Evolutionary conservation across 2,113 vertebrate genomes (phyloP).

Genomic region (Hippocampus barbouri): DNA sequence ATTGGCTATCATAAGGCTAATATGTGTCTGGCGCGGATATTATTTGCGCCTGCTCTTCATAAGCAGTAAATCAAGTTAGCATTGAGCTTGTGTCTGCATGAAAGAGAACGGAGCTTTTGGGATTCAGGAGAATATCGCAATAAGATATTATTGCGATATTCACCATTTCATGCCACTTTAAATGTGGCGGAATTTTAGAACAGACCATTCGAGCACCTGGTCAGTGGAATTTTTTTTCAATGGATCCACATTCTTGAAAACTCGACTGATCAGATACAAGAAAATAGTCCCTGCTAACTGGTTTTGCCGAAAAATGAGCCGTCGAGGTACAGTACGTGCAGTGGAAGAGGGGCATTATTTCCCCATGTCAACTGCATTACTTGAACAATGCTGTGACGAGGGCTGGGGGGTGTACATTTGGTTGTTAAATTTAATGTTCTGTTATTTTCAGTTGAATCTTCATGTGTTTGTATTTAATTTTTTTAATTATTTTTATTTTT

Average conservation of each 20-base stretch:
- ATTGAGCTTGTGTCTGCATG: slow-evolving; percentile 48
- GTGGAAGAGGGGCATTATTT: no score
- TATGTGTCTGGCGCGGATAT: slow-evolving; percentile 57
- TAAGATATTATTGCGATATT: slow-evolving; percentile 20
- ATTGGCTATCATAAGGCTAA: slow-evolving; percentile 63
- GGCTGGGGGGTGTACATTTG: no score
- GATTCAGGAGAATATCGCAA: slow-evolving; percentile 19
- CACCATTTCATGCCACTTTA: slow-evolving; percentile 15
- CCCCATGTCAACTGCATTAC: no score
- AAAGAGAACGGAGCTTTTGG: slow-evolving; percentile 36
- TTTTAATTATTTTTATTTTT: no score
- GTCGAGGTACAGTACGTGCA: no score
- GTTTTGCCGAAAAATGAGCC: neutral
- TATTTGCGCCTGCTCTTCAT: slow-evolving; percentile 44
- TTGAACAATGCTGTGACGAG: no score
- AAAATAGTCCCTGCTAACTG: neutral
- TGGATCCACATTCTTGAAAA: no score
- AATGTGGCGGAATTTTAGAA: slow-evolving; percentile 14
- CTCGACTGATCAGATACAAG: no score
- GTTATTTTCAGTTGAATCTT: no score
- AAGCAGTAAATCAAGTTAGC: slow-evolving; percentile 57
- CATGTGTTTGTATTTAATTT: no score
- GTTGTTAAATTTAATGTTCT: no score
- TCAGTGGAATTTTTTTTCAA: neutral
- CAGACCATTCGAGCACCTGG: slow-evolving; percentile 5